A percentile compares a stretch with the other conserved stretches of the same genome.
Conservation (phyloP, 2,113 vertebrate genomes). For the Panthera uncia region DNA sequence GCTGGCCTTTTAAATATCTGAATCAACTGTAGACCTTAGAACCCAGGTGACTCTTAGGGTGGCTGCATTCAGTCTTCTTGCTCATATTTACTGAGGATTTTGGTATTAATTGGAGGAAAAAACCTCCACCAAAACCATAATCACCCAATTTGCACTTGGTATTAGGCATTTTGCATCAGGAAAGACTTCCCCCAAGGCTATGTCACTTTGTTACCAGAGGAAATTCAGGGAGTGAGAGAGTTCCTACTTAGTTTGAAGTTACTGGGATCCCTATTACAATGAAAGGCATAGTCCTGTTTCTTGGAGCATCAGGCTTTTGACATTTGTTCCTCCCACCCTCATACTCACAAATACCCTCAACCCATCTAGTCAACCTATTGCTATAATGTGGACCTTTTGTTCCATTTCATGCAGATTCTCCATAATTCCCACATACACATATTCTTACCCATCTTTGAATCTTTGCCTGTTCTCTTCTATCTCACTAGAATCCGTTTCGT, state of each 20-base stretch:
- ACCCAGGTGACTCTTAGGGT: not conserved
- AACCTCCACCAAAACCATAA: not conserved
- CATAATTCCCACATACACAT: not conserved
- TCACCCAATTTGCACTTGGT: not conserved
- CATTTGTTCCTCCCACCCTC: not conserved
- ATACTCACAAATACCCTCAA: not conserved
- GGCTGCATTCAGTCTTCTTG: not conserved
- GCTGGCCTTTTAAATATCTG: not conserved
- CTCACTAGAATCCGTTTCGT: not conserved
- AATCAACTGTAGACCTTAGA: not conserved
- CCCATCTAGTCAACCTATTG: not conserved
- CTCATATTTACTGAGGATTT: not conserved
- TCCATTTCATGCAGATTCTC: not conserved
- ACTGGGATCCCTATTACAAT: not conserved
- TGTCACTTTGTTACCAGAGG: not conserved
- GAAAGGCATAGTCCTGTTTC: not conserved
- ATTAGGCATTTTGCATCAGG: not conserved
- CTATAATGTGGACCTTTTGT: not conserved
- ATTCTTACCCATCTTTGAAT: not conserved
- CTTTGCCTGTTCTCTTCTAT: not conserved
- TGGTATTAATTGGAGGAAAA: not conserved
- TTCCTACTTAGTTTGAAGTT: not conserved
- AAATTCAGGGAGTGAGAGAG: not conserved
- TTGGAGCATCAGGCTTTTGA: not conserved
- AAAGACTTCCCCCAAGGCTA: not conserved